Conservation (phyloP, 2,797 vertebrate genomes). For the Takifugu ocellatus region DNA sequence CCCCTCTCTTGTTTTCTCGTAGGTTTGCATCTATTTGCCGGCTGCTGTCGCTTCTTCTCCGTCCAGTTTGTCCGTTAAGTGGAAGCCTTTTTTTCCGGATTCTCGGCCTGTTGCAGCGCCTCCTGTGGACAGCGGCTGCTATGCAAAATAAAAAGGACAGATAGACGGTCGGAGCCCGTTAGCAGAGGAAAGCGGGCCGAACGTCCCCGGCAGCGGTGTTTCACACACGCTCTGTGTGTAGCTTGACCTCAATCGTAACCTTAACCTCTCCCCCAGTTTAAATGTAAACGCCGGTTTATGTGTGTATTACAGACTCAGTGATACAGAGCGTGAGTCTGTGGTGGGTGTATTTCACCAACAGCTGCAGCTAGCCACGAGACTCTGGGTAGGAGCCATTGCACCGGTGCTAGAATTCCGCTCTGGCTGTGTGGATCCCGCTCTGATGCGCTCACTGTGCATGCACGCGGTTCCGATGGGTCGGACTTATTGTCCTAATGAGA, state of each 20-base stretch:
- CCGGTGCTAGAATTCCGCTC: too few species aligned
- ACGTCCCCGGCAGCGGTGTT: conserved; percentile 3
- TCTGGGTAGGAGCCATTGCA: too few species aligned
- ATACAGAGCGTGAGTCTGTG: not conserved
- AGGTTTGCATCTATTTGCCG: conserved; percentile 61
- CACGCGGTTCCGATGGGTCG: too few species aligned
- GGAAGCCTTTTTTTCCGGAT: conserved; percentile 46
- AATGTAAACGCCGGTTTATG: not conserved
- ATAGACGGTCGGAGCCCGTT: conserved; percentile 37
- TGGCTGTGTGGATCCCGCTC: too few species aligned
- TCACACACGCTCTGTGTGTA: conserved; percentile 13
- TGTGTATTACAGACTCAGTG: not conserved
- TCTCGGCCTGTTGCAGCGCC: conserved; percentile 48
- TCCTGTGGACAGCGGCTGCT: conserved; percentile 43
- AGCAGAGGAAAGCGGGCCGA: conserved; percentile 25
- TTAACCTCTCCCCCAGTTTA: not conserved
- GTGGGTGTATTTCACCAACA: too few species aligned
- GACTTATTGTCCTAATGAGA: too few species aligned
- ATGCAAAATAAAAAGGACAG: conserved; percentile 29
- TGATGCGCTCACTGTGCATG: too few species aligned
- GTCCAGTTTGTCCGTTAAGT: conserved; percentile 61
- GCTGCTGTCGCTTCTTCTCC: conserved; percentile 57
- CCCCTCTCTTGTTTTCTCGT: conserved; percentile 53
- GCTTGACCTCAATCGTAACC: not conserved
- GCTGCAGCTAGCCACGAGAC: too few species aligned